These are phyloP conservation scores for Empidonax traillii DNA, from an alignment of 2,113 vertebrate species.

Conservation along the genomic window DNA sequence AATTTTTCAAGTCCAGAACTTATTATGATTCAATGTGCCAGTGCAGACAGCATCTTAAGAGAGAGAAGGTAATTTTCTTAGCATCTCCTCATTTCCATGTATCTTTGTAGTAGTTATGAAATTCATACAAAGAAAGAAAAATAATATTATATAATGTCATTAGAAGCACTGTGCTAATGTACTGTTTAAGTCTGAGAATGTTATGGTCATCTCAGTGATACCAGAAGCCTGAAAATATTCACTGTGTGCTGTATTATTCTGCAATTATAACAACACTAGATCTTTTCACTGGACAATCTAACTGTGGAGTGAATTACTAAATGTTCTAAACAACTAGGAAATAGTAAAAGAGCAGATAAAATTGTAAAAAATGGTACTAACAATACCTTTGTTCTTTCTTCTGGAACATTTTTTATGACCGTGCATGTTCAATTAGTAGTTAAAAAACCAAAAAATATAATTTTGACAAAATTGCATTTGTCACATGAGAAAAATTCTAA, in stretches of 20 bases:
- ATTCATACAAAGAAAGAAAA: neutral
- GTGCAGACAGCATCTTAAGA: neutral
- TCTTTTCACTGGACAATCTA: neutral
- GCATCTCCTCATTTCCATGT: neutral
- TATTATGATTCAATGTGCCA: neutral
- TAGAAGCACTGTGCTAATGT: neutral
- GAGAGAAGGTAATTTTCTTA: neutral
- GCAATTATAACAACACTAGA: neutral
- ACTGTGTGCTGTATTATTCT: neutral
- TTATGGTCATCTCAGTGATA: neutral
- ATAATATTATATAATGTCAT: neutral
- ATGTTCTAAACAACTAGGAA: neutral
- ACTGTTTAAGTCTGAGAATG: neutral
- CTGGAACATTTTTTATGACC: neutral
- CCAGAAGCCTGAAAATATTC: neutral
- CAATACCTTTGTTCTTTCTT: neutral
- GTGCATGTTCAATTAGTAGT: neutral
- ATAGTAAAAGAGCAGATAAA: neutral
- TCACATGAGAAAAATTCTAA: neutral
- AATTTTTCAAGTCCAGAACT: neutral
- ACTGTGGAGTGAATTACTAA: neutral
- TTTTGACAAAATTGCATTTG: neutral
- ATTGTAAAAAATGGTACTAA: neutral
- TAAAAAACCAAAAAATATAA: neutral
- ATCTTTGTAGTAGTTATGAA: neutral